Evolutionary conservation across 2,888 invertebrate species (phyloP).

Genomic region (Macropis europaea): DNA sequence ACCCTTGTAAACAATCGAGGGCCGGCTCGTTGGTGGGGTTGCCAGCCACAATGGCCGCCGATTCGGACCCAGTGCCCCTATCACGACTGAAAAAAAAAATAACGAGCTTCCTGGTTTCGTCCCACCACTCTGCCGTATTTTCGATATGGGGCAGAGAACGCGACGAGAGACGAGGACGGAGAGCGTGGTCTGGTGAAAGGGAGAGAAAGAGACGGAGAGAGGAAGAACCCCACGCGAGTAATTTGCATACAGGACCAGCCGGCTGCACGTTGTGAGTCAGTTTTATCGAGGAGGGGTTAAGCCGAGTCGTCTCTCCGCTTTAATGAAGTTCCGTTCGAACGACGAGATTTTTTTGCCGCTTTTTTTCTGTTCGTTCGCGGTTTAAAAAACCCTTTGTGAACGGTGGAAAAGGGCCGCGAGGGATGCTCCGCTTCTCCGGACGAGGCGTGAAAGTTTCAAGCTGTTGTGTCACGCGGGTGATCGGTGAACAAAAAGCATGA

Average conservation of each 20-base stretch:
- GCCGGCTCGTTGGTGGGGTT: constrained; percentile 42
- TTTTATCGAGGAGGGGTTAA: constrained; percentile 64
- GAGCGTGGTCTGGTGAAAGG: neutral
- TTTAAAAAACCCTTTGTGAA: neutral
- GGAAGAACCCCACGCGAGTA: constrained; percentile 64
- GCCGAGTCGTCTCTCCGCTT: constrained; percentile 67
- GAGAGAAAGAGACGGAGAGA: constrained; percentile 28
- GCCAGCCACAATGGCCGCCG: constrained; percentile 65
- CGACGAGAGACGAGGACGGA: neutral
- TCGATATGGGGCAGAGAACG: constrained; percentile 34
- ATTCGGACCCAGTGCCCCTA: constrained; percentile 58
- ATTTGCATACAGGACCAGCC: constrained; percentile 72
- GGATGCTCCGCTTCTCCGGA: neutral
- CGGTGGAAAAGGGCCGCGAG: neutral
- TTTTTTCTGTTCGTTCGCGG: constrained; percentile 8
- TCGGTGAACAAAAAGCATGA: no score
- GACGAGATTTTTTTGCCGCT: neutral
- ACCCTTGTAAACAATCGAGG: constrained; percentile 61
- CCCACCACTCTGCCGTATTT: constrained; percentile 54
- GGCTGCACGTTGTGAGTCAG: constrained; percentile 71
- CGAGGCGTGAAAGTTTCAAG: constrained; percentile 10
- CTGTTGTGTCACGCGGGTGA: constrained; percentile 16
- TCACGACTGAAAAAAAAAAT: constrained; percentile 57
- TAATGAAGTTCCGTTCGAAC: constrained; percentile 56
- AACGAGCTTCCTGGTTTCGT: constrained; percentile 63